These are phyloP conservation scores for Zaprionus taronus DNA, from an alignment of 1,140 invertebrate species.

Conservation along the genomic window DNA sequence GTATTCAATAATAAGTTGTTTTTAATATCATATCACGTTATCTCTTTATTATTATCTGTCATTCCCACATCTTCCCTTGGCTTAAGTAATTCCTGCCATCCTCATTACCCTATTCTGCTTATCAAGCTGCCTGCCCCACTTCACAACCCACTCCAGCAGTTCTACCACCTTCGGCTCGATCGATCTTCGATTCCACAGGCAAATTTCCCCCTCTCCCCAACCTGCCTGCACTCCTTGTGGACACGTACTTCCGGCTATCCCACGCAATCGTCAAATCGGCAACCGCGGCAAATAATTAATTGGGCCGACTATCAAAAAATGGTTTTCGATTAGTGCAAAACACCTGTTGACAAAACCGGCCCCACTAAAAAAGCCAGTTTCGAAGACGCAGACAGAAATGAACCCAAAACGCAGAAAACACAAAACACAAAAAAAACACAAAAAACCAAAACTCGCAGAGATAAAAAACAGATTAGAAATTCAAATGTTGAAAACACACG, in stretches of 20 bases:
- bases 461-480: slow-evolving; percentile 82
- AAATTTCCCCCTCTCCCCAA: not conserved
- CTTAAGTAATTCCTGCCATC: no score
- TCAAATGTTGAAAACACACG: slow-evolving; percentile 69
- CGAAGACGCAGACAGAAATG: slow-evolving; percentile 54
- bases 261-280: slow-evolving; percentile 38
- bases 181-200: not conserved
- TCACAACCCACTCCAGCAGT: not conserved
- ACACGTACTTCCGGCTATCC: slow-evolving; percentile 41
- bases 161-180: not conserved
- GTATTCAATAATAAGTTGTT: no score
- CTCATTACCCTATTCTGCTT: not conserved
- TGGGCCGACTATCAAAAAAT: slow-evolving; percentile 67
- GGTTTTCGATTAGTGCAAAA: slow-evolving; percentile 78
- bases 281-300: slow-evolving; percentile 69
- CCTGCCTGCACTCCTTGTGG: not conserved
- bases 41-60: no score
- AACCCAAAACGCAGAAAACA: slow-evolving; percentile 23
- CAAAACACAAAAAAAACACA: slow-evolving; percentile 22
- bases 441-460: slow-evolving; percentile 40
- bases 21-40: no score
- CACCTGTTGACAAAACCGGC: slow-evolving; percentile 77
- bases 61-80: no score
- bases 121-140: not conserved
- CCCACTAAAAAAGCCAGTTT: slow-evolving; percentile 68